Conservation (phyloP, 2,888 invertebrate species). For the Hypselothyrea guttata region DNA sequence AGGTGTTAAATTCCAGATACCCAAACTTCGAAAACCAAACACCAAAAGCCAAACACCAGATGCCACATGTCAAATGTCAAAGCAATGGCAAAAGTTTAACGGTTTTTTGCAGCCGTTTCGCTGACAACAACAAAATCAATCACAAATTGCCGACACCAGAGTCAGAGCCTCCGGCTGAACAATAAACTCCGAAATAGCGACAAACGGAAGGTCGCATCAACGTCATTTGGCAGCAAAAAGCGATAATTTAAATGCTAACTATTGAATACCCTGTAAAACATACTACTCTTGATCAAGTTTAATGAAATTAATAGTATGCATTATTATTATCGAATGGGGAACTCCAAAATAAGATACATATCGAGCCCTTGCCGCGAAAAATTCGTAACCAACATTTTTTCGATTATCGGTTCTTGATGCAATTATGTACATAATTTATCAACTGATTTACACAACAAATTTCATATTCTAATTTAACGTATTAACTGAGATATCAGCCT, state of each 20-base stretch:
- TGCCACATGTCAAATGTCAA: conserved; percentile 52
- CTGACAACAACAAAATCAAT: conserved; percentile 37
- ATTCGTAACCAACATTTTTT: too few species aligned
- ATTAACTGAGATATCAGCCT: too few species aligned
- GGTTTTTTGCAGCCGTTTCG: conserved; percentile 51
- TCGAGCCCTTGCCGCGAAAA: too few species aligned
- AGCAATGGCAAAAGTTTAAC: conserved; percentile 70
- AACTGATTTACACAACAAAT: too few species aligned
- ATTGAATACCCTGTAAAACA: conserved; percentile 20
- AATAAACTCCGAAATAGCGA: conserved; percentile 19
- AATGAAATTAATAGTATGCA: too few species aligned
- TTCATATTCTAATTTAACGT: too few species aligned
- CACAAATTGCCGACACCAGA: conserved; percentile 26
- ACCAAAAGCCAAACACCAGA: conserved; percentile 48
- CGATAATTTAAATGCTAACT: background rate
- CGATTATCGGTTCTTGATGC: too few species aligned
- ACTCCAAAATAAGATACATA: too few species aligned
- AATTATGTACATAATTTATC: too few species aligned
- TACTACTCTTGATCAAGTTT: too few species aligned
- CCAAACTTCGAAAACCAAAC: too few species aligned
- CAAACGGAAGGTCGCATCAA: conserved; percentile 36
- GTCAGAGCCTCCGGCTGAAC: conserved; percentile 7
- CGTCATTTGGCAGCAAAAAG: background rate
- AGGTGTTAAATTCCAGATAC: conserved; percentile 8
- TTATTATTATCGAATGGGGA: too few species aligned